Evolutionary conservation across 2,888 invertebrate genomes (phyloP), one percentile per base, ranked within the genome.

Genomic region (Liodrosophila aerea): DNA sequence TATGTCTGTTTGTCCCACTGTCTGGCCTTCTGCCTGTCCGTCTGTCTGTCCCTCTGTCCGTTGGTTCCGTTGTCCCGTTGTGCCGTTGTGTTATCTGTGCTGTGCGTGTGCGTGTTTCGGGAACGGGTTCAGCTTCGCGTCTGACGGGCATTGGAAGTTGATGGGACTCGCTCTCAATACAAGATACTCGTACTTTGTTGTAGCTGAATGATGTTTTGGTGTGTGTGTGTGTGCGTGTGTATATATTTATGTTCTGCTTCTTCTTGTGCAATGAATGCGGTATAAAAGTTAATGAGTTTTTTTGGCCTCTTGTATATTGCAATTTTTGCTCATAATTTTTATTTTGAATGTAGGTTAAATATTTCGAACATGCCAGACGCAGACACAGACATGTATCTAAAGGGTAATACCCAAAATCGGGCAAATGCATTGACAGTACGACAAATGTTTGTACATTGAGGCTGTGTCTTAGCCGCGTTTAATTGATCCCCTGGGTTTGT

Each of bases 401-500:
- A 78, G 47, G 80, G 72, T n/a, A n/a, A 74, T 74, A 74, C 68
- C 51, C 61, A 57, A 74, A 64, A 73, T 68, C 63, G 61, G 65
- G 51, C 73, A 73, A 80, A 66, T 78, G 69, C 73, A 81, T 61
- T 75, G 63, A 39, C 72, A 59, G 37, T 46, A 8, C 40, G 47
- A 59, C 63, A 56, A 49, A 9, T 15, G 56, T 11, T 41, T 1
- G 18, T 9, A 15, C 16, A 57, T 7, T 9, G 13, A 13, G 9
- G 36, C 16, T 9, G 13, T 18, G n/a, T n/a, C n/a, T 18, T 34
- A 8, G 36, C 72, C 37, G 51, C 36, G 43, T 51, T 70, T 78
- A 78, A 78, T 78, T 78, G 83, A 73, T 82, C 77, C 77, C 80
- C 73, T 64, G 74, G 80, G 77, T 73, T 60, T 76, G 67, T 58